These are phyloP conservation scores for Matsumurasca onukii DNA, from an alignment of 1,140 invertebrate genomes.

Conservation along the genomic window DNA sequence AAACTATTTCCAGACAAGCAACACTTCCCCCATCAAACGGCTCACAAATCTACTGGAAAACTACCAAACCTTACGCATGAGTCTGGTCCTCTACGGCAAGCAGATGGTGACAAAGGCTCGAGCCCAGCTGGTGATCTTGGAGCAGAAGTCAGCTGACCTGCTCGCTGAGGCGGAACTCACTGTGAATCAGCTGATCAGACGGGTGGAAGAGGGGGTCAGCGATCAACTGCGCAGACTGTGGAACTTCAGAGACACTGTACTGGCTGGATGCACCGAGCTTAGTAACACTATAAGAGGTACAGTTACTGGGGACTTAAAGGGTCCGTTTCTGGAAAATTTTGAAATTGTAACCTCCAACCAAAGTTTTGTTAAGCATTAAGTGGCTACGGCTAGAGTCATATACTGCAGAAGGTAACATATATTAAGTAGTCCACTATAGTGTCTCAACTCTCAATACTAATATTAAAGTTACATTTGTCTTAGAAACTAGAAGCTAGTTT, in stretches of 20 bases:
- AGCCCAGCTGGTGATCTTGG: neutral
- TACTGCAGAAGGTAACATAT: too few relatives aligned
- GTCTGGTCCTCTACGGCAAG: neutral
- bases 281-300: conserved; percentile 2
- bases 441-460: too few relatives aligned
- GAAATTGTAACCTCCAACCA: too few relatives aligned
- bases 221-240: neutral
- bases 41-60: neutral
- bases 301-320: too few relatives aligned
- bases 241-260: neutral
- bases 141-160: neutral
- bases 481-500: too few relatives aligned
- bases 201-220: neutral
- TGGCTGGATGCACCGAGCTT: conserved; percentile 2
- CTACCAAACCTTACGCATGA: neutral
- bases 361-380: too few relatives aligned
- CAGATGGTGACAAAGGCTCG: neutral
- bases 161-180: neutral
- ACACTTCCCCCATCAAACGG: neutral
- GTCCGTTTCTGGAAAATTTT: too few relatives aligned
- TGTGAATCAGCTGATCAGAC: neutral
- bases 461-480: too few relatives aligned
- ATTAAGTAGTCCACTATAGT: too few relatives aligned
- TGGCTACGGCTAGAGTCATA: too few relatives aligned
- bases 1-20: too few relatives aligned